Conservation (phyloP, 1,140 invertebrate species). For the Solenopsis fugax region DNA sequence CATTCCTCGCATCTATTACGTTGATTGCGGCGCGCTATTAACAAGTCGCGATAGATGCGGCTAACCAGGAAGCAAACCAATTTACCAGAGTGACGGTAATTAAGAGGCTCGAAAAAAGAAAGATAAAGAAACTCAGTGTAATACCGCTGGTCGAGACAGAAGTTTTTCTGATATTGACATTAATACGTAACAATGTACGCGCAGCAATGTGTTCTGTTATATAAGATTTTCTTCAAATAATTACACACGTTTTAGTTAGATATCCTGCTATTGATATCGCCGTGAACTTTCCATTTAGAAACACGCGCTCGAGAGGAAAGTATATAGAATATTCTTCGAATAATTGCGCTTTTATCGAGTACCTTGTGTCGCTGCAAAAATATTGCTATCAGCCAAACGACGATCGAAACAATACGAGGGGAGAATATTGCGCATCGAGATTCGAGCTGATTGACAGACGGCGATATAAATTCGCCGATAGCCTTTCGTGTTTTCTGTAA, state of each 20-base stretch:
- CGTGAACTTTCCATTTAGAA: slow-evolving; percentile 18
- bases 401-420: not conserved
- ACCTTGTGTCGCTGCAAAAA: slow-evolving; percentile 2
- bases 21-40: slow-evolving; percentile 42
- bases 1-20: slow-evolving; percentile 40
- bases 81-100: slow-evolving; percentile 18
- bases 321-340: not conserved
- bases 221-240: slow-evolving; percentile 26
- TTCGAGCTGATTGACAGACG: slow-evolving; percentile 24
- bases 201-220: not conserved
- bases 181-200: slow-evolving; percentile 6
- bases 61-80: slow-evolving; percentile 10
- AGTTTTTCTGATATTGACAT: slow-evolving; percentile 20
- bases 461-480: not conserved
- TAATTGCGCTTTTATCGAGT: slow-evolving; percentile 21
- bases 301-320: slow-evolving; percentile 8
- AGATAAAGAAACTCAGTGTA: not conserved
- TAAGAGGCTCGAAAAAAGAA: not conserved
- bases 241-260: slow-evolving; percentile 11
- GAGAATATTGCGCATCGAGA: not conserved
- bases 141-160: not conserved
- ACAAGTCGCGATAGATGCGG: not conserved
- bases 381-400: not conserved
- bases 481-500: slow-evolving; percentile 34
- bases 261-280: not conserved